A percentile compares a stretch with the other conserved stretches of the same genome.
Evolutionary conservation across 2,888 invertebrate genomes (phyloP).

Genomic region (Chouioia cunea): DNA sequence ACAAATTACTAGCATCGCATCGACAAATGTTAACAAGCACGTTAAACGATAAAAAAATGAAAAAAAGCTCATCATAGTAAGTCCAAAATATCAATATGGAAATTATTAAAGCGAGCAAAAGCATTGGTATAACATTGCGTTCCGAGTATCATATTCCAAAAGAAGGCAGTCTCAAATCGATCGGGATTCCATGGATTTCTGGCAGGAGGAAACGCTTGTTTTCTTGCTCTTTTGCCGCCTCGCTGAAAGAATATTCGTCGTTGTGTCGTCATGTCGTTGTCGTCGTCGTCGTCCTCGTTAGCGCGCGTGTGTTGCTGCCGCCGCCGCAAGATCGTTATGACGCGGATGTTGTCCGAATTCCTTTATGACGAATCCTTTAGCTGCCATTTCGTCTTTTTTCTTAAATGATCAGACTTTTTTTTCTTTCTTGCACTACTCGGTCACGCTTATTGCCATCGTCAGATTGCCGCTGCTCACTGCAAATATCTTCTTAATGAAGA

Average conservation of each 20-base stretch:
- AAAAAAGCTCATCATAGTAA: too few relatives aligned
- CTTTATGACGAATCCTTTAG: slow-evolving; percentile 37
- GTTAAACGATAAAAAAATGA: too few relatives aligned
- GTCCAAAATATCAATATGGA: too few relatives aligned
- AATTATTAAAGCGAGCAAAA: not conserved
- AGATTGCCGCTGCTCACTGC: too few relatives aligned
- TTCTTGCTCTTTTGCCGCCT: slow-evolving; percentile 27
- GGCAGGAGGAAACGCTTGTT: slow-evolving; percentile 21
- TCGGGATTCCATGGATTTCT: slow-evolving; percentile 39
- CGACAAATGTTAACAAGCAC: too few relatives aligned
- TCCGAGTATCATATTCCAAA: slow-evolving; percentile 30
- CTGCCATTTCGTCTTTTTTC: not conserved
- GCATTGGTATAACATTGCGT: slow-evolving; percentile 3
- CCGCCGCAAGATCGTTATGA: not conserved
- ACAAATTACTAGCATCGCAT: too few relatives aligned
- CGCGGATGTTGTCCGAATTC: slow-evolving; percentile 35
- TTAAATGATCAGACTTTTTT: slow-evolving; percentile 16
- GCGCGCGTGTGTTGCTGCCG: slow-evolving; percentile 17
- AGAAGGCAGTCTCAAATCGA: slow-evolving; percentile 33
- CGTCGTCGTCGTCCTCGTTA: slow-evolving; percentile 31
- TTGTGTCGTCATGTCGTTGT: slow-evolving; percentile 14
- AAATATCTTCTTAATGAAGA: too few relatives aligned
- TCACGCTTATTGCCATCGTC: slow-evolving; percentile 15
- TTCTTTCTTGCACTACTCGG: not conserved
- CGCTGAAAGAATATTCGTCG: slow-evolving; percentile 19